Base-by-base conservation (phyloP, 1,140 invertebrate species). In the Oryctes rhinoceros region DNA sequence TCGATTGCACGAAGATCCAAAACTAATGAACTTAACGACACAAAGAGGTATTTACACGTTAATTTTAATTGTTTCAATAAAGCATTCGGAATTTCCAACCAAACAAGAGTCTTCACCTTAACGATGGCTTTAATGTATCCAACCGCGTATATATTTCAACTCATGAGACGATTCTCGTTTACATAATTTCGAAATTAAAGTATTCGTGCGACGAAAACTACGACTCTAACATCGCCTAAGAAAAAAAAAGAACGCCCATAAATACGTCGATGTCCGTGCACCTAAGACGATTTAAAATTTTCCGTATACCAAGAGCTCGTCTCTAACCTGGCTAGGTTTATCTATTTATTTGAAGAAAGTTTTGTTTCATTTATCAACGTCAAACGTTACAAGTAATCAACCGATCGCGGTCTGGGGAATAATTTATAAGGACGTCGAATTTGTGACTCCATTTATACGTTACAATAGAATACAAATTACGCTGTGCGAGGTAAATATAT, bases 401-500 rank as follows among this genome's bases (percentile, higher is more conserved):
- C 39, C 53, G 53, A 59, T 59, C 18, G 18, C n/a, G 13, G 53
- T 11, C 13, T 11, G 53, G 65, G 65, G 24, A 35, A 71, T 71
- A 71, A 44, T 76, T 49, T 30, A 48, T 20, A 24, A 76, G 47
- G 13, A 76, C 37, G 44, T 76, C 35, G 18, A 76, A 47, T 44
- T 18, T 76, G 30, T 35, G 24, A 76, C 39, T 76, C 18, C 15
- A 47, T 39, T 20, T 76, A 76, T 76, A 18, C 44, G 13, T 47
- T 30, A 76, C 35, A 49, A 20, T 76, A 76, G 37, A 76, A 47
- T 48, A 24, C 37, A 76, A 76, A 76, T 44, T 39, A 30, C 35
- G 37, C 74, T 15, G 39, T 44, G 5, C 5, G 39, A 44, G 39
- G 39, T 44, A 44, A 44, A 44, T 44, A 44, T 44, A 44, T 44